Evolutionary conservation across 2,888 invertebrate genomes (phyloP).

Genomic region (Seira ritae): DNA sequence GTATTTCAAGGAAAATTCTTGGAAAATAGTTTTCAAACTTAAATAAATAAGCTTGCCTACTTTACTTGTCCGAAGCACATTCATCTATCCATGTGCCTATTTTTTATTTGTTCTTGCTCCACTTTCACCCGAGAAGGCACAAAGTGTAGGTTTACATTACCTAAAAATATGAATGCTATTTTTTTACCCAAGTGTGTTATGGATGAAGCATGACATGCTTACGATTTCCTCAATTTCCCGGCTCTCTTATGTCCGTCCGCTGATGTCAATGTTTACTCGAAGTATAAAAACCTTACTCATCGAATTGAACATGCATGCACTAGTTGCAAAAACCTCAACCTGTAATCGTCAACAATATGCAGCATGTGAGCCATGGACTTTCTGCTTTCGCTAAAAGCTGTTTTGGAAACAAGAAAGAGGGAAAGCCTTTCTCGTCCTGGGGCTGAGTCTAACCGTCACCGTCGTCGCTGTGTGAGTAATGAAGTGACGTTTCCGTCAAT

Average conservation of each 20-base stretch:
- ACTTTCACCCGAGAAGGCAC: background rate
- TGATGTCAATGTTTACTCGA: background rate
- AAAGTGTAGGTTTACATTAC: background rate
- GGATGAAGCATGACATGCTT: background rate
- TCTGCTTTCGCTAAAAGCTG: background rate
- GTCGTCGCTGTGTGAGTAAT: background rate
- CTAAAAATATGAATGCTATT: background rate
- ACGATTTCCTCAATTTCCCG: background rate
- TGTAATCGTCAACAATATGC: background rate
- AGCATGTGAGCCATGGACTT: background rate
- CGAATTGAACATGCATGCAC: background rate
- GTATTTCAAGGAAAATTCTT: constrained; percentile 7
- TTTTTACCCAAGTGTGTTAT: background rate
- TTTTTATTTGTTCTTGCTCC: background rate
- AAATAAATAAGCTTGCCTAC: background rate
- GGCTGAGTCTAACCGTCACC: background rate
- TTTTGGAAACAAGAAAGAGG: background rate
- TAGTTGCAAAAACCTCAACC: background rate
- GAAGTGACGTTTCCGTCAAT: constrained; percentile 14
- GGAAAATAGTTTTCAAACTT: background rate
- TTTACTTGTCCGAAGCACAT: background rate
- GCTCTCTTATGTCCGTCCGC: background rate
- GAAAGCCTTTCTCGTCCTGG: background rate
- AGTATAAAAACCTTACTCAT: background rate
- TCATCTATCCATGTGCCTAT: background rate